Evolutionary conservation across 2,888 invertebrate genomes (phyloP).

Genomic region (Drosophila subsilvestris): DNA sequence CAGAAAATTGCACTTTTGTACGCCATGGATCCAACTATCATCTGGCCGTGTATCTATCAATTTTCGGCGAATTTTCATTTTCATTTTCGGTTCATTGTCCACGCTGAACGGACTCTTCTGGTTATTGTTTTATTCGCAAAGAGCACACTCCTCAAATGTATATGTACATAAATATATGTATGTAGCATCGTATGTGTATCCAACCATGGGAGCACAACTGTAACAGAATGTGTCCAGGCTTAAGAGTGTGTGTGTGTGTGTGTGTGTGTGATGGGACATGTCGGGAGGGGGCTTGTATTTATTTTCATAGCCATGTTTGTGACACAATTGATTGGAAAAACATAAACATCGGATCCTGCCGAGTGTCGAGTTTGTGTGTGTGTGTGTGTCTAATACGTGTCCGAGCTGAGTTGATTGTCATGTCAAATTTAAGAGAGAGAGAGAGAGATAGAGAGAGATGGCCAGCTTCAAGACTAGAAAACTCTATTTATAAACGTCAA

Average conservation of each 20-base stretch:
- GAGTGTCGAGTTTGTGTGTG: slow-evolving; percentile 4
- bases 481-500: slow-evolving; percentile 47
- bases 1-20: slow-evolving; percentile 41
- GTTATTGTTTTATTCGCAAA: slow-evolving; percentile 43
- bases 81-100: slow-evolving; percentile 46
- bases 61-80: slow-evolving; percentile 38
- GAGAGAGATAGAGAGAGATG: slow-evolving; percentile 9
- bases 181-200: slow-evolving; percentile 12
- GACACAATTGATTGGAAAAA: slow-evolving; percentile 72
- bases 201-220: slow-evolving; percentile 47
- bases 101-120: slow-evolving; percentile 35
- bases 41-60: slow-evolving; percentile 40
- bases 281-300: slow-evolving; percentile 45
- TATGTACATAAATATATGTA: slow-evolving; percentile 8
- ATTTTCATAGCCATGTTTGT: slow-evolving; percentile 58
- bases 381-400: slow-evolving; percentile 48
- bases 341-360: slow-evolving; percentile 54
- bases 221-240: slow-evolving; percentile 29
- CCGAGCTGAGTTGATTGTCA: slow-evolving; percentile 65
- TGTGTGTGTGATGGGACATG: background rate
- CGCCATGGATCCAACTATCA: slow-evolving; percentile 30
- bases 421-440: slow-evolving; percentile 52
- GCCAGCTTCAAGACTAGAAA: slow-evolving; percentile 43
- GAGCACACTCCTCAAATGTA: slow-evolving; percentile 57
- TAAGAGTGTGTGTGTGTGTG: background rate